phyloP scores from a whole-genome alignment of 2,888 invertebrate species.

The Prenolepis imparis region DNA sequence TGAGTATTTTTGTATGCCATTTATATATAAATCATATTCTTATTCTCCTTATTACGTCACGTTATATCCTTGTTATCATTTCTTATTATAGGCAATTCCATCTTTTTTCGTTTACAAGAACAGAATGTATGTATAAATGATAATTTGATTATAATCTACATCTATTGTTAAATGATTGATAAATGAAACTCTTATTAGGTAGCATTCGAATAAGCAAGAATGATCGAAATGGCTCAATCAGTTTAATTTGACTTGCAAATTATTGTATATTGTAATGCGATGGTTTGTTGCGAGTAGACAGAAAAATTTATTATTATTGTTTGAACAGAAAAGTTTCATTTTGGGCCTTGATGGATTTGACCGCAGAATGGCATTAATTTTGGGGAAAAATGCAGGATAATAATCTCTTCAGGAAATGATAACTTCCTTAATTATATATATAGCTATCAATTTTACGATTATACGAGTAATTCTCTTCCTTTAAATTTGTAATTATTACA shows the following conservation, averaged over 20 bases:
- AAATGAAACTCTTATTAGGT: not conserved
- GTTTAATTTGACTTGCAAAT: constrained; percentile 11
- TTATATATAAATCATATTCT: constrained; percentile 20
- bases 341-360: not conserved
- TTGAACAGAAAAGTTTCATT: not conserved
- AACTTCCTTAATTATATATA: not conserved
- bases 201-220: not conserved
- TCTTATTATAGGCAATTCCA: not conserved
- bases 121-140: not conserved
- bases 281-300: not conserved
- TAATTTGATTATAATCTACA: constrained; percentile 11
- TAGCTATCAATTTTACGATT: not conserved
- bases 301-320: not conserved
- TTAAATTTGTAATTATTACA: not conserved
- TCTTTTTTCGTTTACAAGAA: not conserved
- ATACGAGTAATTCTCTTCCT: not conserved
- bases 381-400: not conserved
- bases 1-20: not conserved
- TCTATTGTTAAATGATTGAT: constrained; percentile 18
- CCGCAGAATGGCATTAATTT: not conserved
- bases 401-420: not conserved
- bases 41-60: not conserved
- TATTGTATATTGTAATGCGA: not conserved
- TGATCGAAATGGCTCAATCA: not conserved
- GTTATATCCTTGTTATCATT: not conserved